Conservation (phyloP, 2,113 vertebrate species). For the Petromus typicus region DNA sequence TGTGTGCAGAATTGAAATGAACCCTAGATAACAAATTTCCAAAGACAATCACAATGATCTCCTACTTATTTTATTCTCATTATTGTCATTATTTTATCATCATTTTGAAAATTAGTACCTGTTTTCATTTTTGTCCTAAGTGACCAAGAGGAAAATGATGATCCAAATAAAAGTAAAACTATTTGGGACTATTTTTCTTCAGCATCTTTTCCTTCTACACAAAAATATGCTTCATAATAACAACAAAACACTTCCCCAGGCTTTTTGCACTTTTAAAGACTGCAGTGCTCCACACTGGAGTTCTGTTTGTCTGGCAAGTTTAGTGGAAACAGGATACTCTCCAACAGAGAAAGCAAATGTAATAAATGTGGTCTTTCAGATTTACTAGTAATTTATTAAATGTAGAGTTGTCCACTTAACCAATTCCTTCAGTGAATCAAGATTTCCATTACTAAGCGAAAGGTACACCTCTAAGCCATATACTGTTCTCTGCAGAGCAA, state of each 20-base stretch:
- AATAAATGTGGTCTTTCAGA: background rate
- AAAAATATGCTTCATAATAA: constrained; percentile 39
- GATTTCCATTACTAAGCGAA: constrained; percentile 74
- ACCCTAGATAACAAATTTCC: constrained; percentile 51
- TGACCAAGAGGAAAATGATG: constrained; percentile 18
- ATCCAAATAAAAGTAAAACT: constrained; percentile 29
- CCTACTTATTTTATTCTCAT: constrained; percentile 60
- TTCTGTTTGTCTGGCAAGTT: constrained; percentile 63
- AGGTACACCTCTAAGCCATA: constrained; percentile 77
- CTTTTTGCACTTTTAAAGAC: constrained; percentile 53
- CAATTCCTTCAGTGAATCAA: constrained; percentile 73
- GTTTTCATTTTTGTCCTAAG: constrained; percentile 57
- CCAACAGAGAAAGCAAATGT: constrained; percentile 28
- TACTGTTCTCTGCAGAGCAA: constrained; percentile 82
- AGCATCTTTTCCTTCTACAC: constrained; percentile 2
- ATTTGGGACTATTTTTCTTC: background rate
- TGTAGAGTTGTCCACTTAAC: constrained; percentile 54
- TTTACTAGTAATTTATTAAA: constrained; percentile 54
- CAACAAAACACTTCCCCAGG: background rate
- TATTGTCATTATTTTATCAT: background rate
- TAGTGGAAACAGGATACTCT: background rate
- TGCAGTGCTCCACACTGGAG: constrained; percentile 51
- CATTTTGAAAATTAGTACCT: constrained; percentile 67
- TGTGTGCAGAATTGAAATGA: constrained; percentile 62
- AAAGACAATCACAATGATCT: constrained; percentile 66